phyloP scores from a whole-genome alignment of 2,797 vertebrate species.

The Choloepus didactylus region DNA sequence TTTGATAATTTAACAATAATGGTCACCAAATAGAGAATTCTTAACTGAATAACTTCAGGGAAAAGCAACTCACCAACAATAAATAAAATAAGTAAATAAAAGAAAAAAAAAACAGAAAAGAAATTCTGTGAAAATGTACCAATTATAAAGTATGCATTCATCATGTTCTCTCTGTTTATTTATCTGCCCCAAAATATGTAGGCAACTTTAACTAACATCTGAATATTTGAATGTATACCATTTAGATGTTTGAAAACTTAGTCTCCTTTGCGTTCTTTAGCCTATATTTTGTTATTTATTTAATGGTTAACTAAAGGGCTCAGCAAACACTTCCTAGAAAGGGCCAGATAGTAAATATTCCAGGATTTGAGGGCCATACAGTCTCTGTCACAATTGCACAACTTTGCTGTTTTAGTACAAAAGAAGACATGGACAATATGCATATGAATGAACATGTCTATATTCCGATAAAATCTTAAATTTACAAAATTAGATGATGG shows the following conservation, averaged over 20 bases:
- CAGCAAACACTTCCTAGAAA: too few species aligned
- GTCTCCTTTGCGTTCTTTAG: not conserved
- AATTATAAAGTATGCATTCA: not conserved
- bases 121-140: not conserved
- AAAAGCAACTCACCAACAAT: too few species aligned
- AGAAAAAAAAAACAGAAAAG: not conserved
- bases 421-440: too few species aligned
- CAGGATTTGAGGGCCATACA: too few species aligned
- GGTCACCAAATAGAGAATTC: not conserved
- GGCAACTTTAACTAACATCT: not conserved
- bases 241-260: not conserved
- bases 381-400: too few species aligned
- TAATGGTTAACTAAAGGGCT: not conserved
- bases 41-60: not conserved
- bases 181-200: not conserved
- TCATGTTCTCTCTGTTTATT: not conserved
- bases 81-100: not conserved
- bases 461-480: too few species aligned
- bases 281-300: not conserved
- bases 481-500: not conserved
- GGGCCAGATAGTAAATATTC: too few species aligned
- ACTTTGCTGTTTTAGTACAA: too few species aligned
- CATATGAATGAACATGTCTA: too few species aligned
- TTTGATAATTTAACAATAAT: not conserved
- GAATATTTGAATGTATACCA: not conserved